A percentile compares a stretch with the other conserved stretches of the same genome.
These are phyloP conservation scores for Leptopilina myrica DNA, from an alignment of 2,888 invertebrate genomes.

Conservation along the genomic window DNA sequence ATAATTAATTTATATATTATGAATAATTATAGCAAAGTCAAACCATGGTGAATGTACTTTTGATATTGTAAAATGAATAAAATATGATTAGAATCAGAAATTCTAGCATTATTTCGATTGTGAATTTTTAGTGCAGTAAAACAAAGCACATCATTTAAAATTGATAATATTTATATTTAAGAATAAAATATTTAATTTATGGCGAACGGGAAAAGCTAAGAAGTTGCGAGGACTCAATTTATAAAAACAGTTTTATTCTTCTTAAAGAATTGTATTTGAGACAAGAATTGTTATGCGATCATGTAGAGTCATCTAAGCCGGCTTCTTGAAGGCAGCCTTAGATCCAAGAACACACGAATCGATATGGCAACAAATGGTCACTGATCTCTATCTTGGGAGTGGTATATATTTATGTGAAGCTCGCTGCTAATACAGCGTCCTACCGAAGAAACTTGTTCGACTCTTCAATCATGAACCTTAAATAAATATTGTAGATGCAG, in stretches of 20 bases:
- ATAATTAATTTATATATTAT: no score
- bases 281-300: slow-evolving; percentile 23
- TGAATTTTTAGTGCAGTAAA: neutral
- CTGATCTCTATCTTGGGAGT: slow-evolving; percentile 72
- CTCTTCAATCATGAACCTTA: neutral
- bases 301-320: neutral
- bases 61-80: no score
- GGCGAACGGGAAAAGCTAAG: neutral
- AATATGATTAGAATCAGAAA: neutral
- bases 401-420: slow-evolving; percentile 72
- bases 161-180: neutral
- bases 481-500: no score
- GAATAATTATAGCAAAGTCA: no score
- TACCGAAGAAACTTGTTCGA: slow-evolving; percentile 41
- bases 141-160: neutral
- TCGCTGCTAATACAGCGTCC: slow-evolving; percentile 67
- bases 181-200: neutral
- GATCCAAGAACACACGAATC: slow-evolving; percentile 60
- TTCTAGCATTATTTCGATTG: neutral
- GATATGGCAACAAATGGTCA: slow-evolving; percentile 73
- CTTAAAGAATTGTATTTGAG: slow-evolving; percentile 30
- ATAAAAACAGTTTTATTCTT: slow-evolving; percentile 23
- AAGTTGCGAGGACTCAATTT: slow-evolving; percentile 10
- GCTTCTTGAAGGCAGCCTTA: slow-evolving; percentile 9
- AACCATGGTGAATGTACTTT: no score